Evolutionary conservation across 2,888 invertebrate species (phyloP), one percentile per base, ranked within the genome.

Genomic region (Tenthredo amoena): DNA sequence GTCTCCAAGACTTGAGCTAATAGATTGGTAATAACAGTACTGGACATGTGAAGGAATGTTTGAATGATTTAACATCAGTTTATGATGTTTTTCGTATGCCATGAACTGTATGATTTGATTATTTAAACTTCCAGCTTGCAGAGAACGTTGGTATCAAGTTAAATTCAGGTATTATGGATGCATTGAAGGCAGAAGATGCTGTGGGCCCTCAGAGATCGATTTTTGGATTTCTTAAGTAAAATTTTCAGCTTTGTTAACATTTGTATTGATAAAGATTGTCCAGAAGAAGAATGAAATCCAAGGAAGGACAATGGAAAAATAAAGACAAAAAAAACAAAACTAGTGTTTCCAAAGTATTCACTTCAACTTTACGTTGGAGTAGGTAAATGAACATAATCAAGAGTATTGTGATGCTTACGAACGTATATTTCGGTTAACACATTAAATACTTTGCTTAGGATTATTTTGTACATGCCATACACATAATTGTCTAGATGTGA

Each of bases 81-180:
- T 7, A 12, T 7, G 0, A 40, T 72, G 40, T 37, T 18, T 34
- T 18, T 85, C 58, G 82, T 40, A 79, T 86, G 71, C 72, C 26
- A 65, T 76, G 31, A 77, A 18, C 37, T 43, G 50, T n/a, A 34
- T 84, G 21, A 84, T 55, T 68, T 18, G 34, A 65, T 87, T 77
- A 82, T 85, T 82, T 79, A 15, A 37, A 68, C 86, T 93, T 93
- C 72, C 90, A 95, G 93, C 95, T 97, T 90, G 98, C 97, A 82
- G 94, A 96, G 92, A 95, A 94, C 90, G 96, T 97, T 85, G 97
- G 97, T 0, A 94, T 96, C 88, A 94, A 95, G 84, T 94, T 98
- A 7, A 97, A 98, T 91, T 94, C 95, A 89, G 95, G 96, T 37
- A 93, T 98, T 34, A 95, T 96, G 84, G 94, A 95, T 88, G 95